A percentile compares a stretch with the other conserved stretches of the same genome.
Evolutionary conservation across 2,797 vertebrate species (phyloP).

Genomic region (Phyllotis vaccarum): DNA sequence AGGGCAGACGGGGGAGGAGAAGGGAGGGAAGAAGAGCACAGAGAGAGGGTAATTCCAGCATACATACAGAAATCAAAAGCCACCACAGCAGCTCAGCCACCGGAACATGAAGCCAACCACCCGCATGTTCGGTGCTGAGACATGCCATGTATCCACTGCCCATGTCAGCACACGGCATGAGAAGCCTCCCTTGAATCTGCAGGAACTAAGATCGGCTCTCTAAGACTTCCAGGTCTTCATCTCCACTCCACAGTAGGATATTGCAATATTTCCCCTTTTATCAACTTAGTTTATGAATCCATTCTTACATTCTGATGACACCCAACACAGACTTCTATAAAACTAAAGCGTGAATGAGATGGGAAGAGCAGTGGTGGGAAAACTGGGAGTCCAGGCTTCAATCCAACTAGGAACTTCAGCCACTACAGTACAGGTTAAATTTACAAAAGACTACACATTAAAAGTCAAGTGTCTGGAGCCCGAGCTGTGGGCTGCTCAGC

Average conservation of each 20-base stretch:
- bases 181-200: not conserved
- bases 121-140: accelerated
- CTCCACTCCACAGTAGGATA: not conserved
- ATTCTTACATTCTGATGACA: not conserved
- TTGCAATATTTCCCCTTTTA: accelerated
- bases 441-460: not conserved
- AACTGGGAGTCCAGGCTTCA: not conserved
- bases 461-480: not conserved
- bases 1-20: not conserved
- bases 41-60: not conserved
- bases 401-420: not conserved
- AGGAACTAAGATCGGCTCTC: not conserved
- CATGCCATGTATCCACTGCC: not conserved
- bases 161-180: accelerated
- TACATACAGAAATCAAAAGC: not conserved
- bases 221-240: not conserved
- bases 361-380: no score
- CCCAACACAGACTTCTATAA: not conserved
- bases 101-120: not conserved
- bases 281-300: not conserved
- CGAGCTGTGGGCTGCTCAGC: not conserved
- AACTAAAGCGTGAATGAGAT: no score
- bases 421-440: accelerated
- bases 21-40: not conserved
- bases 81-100: not conserved